phyloP scores from a whole-genome alignment of 2,113 vertebrate species.

The Zosterops japonicus region DNA sequence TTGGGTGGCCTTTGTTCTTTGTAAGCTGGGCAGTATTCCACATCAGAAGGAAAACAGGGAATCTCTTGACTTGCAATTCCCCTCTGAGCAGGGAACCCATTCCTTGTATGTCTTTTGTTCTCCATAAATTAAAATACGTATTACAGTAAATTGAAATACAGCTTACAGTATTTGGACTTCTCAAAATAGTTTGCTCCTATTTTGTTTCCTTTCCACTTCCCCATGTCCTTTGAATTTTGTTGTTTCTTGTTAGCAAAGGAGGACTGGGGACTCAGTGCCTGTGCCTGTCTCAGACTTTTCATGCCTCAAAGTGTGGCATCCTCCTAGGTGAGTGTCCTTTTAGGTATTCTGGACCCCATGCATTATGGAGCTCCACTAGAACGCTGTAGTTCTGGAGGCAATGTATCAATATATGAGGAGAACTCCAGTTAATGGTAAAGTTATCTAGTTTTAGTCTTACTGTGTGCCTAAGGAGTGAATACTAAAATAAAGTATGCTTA shows the following conservation, averaged over 20 bases:
- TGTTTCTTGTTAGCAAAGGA: background rate
- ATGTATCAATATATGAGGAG: background rate
- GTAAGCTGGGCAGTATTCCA: background rate
- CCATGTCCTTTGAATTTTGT: background rate
- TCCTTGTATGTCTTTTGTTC: background rate
- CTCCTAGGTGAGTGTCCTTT: background rate
- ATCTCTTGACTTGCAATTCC: background rate
- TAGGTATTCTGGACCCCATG: background rate
- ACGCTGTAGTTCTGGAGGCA: background rate
- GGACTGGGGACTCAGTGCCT: background rate
- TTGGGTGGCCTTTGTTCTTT: background rate
- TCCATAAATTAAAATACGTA: background rate
- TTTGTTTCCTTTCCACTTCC: background rate
- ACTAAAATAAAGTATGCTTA: conserved; percentile 2
- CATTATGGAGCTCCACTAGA: background rate
- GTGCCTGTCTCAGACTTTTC: background rate
- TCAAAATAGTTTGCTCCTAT: background rate
- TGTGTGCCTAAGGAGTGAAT: conserved; percentile 23
- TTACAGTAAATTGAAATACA: background rate
- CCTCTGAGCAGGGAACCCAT: background rate
- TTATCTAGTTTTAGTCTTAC: background rate
- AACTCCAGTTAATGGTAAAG: background rate
- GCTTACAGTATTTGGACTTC: background rate
- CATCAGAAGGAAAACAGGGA: background rate
- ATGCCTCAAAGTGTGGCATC: background rate